phyloP scores from a whole-genome alignment of 2,113 vertebrate genomes.

The Marcusenius ussheri region DNA sequence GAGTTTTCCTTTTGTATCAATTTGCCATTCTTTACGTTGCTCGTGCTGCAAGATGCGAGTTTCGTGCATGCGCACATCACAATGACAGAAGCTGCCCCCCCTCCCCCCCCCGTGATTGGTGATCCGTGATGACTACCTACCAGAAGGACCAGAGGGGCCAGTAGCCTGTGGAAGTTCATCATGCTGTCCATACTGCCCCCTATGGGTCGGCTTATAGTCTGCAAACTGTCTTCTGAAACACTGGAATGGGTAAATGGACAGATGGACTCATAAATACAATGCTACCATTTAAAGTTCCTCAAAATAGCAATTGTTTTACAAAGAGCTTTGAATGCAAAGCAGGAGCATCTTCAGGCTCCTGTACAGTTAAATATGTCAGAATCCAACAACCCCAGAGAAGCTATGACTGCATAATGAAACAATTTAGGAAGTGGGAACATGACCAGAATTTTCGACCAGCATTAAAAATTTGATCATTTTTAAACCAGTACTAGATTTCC shows the following conservation, averaged over 20 bases:
- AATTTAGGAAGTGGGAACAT: too few relatives aligned
- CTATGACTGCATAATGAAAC: too few relatives aligned
- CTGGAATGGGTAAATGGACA: conserved; percentile 27
- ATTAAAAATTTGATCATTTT: too few relatives aligned
- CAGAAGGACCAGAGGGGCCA: conserved; percentile 9
- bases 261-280: not conserved
- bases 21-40: too few relatives aligned
- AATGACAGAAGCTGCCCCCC: not conserved
- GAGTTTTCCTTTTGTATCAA: not conserved
- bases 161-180: not conserved
- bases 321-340: too few relatives aligned
- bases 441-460: too few relatives aligned
- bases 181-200: not conserved
- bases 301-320: too few relatives aligned
- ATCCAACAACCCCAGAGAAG: too few relatives aligned
- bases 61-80: not conserved
- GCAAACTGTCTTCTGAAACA: conserved; percentile 47
- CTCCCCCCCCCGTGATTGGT: not conserved
- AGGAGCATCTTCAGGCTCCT: not conserved
- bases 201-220: conserved; percentile 15
- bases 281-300: too few relatives aligned
- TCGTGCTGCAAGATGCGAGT: too few relatives aligned
- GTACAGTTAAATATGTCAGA: not conserved
- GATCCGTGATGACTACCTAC: conserved; percentile 22
- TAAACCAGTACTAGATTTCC: too few relatives aligned